phyloP scores from a whole-genome alignment of 2,113 vertebrate genomes.

The Eira barbara region DNA sequence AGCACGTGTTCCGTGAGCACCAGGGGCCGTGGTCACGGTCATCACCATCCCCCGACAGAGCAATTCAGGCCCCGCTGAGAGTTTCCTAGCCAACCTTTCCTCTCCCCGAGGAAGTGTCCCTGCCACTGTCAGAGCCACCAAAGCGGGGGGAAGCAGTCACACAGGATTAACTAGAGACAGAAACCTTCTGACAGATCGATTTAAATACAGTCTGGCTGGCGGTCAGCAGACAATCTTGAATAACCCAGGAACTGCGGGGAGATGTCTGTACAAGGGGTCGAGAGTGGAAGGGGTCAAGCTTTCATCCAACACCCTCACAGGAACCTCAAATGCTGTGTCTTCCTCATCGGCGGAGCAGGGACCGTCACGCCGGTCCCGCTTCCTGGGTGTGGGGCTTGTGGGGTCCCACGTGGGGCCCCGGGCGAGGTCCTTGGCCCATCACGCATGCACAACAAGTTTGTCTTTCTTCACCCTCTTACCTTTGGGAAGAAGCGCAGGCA shows the following conservation, averaged over 20 bases:
- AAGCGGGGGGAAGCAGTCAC: not conserved
- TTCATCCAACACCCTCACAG: not conserved
- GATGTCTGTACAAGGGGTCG: not conserved
- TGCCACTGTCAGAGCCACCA: not conserved
- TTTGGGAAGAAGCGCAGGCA: not conserved
- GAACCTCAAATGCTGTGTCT: not conserved
- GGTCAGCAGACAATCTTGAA: not conserved
- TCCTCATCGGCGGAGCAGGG: not conserved
- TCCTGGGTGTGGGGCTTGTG: not conserved
- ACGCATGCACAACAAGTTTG: fast-evolving
- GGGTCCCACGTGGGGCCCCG: not conserved
- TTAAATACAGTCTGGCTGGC: not conserved
- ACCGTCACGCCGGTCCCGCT: fast-evolving
- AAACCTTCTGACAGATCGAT: not conserved
- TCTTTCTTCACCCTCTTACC: not conserved
- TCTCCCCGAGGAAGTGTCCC: not conserved
- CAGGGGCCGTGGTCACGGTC: not conserved
- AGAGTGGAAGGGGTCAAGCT: not conserved
- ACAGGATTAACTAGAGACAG: not conserved
- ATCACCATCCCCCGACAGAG: not conserved
- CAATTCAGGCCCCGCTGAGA: not conserved
- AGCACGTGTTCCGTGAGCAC: not conserved
- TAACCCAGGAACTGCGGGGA: too few species aligned
- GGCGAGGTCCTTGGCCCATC: not conserved
- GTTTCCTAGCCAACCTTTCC: not conserved